Evolutionary conservation across 1,140 invertebrate species (phyloP).

Genomic region (Muscidifurax raptorellus): DNA sequence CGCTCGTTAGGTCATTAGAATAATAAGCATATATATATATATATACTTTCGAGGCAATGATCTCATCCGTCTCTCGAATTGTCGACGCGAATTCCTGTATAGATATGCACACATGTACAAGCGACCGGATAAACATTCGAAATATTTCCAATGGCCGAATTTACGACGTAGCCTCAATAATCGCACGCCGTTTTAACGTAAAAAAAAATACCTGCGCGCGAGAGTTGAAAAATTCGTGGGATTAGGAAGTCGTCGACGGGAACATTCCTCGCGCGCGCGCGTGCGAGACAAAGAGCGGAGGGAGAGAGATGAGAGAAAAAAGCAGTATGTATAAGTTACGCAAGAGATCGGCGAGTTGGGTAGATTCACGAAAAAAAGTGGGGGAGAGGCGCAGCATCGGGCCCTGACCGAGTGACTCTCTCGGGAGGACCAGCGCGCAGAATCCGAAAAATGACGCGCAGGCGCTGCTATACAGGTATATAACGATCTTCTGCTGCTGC

Average conservation of each 20-base stretch:
- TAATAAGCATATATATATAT: too few species aligned
- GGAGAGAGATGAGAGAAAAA: background rate
- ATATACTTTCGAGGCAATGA: too few species aligned
- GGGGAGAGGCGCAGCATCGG: conserved; percentile 37
- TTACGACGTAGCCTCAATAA: background rate
- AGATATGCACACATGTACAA: background rate
- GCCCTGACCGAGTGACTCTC: conserved; percentile 66
- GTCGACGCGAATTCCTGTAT: background rate
- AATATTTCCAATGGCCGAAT: background rate
- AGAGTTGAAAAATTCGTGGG: conserved; percentile 21
- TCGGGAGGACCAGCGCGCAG: conserved; percentile 48
- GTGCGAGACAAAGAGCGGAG: conserved; percentile 17
- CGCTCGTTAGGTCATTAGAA: background rate
- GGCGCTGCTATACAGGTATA: conserved; percentile 59
- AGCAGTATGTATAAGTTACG: conserved; percentile 49
- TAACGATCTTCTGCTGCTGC: conserved; percentile 61
- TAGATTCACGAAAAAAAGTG: conserved; percentile 44
- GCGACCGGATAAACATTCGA: background rate
- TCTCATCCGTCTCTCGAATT: background rate
- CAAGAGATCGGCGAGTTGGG: conserved; percentile 35
- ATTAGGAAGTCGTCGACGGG: conserved; percentile 34
- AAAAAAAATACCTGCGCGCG: conserved; percentile 36
- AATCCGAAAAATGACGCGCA: conserved; percentile 64
- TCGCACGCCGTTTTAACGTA: conserved; percentile 7
- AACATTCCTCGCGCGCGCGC: conserved; percentile 27